Evolutionary conservation across 2,888 invertebrate genomes (phyloP).

Genomic region (Torymus auratus): DNA sequence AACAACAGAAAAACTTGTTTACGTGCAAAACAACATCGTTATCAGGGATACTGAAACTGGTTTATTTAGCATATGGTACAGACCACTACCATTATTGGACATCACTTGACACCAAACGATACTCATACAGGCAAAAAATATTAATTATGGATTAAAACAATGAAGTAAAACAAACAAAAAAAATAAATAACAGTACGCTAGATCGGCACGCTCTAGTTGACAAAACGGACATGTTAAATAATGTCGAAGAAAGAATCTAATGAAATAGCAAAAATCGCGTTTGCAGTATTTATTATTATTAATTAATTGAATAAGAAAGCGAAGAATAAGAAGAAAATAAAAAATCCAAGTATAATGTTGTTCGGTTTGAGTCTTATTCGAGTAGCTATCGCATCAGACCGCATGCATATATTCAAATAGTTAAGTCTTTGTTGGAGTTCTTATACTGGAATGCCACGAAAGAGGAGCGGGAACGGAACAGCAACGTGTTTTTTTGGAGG

Average conservation of each 20-base stretch:
- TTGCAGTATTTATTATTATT: conserved; percentile 70
- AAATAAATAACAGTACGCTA: conserved; percentile 61
- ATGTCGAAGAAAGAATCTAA: conserved; percentile 61
- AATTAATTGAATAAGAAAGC: conserved; percentile 52
- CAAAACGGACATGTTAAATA: conserved; percentile 44
- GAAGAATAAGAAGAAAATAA: conserved; percentile 30
- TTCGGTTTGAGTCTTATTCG: conserved; percentile 69
- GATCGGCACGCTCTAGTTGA: conserved; percentile 67
- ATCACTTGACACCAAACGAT: conserved; percentile 62
- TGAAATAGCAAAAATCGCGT: conserved; percentile 65
- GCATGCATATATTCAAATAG: conserved; percentile 69
- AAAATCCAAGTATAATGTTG: conserved; percentile 63
- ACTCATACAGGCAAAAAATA: conserved; percentile 61
- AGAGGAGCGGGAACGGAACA: conserved; percentile 33
- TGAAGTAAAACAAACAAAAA: conserved; percentile 28
- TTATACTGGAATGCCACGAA: conserved; percentile 45
- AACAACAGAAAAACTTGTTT: conserved; percentile 20
- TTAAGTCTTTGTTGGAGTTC: conserved; percentile 65
- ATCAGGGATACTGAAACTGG: background rate
- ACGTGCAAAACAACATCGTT: conserved; percentile 23
- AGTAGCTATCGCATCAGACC: conserved; percentile 60
- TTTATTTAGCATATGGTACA: conserved; percentile 17
- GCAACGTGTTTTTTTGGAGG: conserved; percentile 25
- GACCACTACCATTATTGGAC: conserved; percentile 36
- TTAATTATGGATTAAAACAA: conserved; percentile 58